Conservation (phyloP, 2,888 invertebrate genomes). For the Osedax frankpressi region DNA sequence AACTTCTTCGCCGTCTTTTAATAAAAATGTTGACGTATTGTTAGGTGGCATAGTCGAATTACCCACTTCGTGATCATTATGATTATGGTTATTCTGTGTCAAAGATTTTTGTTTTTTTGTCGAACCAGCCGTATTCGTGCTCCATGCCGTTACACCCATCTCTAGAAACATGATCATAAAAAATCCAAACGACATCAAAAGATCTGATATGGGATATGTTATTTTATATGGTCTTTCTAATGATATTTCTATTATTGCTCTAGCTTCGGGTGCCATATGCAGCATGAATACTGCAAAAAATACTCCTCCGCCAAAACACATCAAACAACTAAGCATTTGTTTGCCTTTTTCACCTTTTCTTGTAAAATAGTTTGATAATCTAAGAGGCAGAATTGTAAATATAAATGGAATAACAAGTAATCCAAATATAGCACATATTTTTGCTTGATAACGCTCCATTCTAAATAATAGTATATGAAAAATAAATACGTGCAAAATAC, state of each 20-base stretch:
- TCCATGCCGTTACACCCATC: slow-evolving; percentile 20
- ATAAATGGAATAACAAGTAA: slow-evolving; percentile 26
- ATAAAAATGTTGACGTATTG: background rate
- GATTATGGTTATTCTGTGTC: slow-evolving; percentile 1
- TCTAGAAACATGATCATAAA: slow-evolving; percentile 37
- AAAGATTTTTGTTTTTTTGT: slow-evolving; percentile 18
- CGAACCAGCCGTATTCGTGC: background rate
- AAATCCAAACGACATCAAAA: slow-evolving; percentile 39
- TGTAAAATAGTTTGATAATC: slow-evolving; percentile 23
- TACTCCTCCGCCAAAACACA: slow-evolving; percentile 41
- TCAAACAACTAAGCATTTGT: slow-evolving; percentile 28
- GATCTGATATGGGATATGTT: slow-evolving; percentile 37
- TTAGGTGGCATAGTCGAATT: no score
- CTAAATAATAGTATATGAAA: no score
- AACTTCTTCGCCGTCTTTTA: background rate
- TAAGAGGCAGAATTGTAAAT: slow-evolving; percentile 26
- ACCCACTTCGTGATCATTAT: background rate
- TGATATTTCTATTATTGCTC: slow-evolving; percentile 30
- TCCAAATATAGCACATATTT: slow-evolving; percentile 24
- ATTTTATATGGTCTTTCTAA: slow-evolving; percentile 24
- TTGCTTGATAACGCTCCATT: slow-evolving; percentile 29
- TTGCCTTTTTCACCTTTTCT: slow-evolving; percentile 24
- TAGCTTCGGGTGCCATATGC: slow-evolving; percentile 39
- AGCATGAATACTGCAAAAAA: slow-evolving; percentile 42
- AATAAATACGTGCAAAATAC: no score